Base-by-base conservation (phyloP, 1,140 invertebrate species). In the Acromyrmex echinatior region DNA sequence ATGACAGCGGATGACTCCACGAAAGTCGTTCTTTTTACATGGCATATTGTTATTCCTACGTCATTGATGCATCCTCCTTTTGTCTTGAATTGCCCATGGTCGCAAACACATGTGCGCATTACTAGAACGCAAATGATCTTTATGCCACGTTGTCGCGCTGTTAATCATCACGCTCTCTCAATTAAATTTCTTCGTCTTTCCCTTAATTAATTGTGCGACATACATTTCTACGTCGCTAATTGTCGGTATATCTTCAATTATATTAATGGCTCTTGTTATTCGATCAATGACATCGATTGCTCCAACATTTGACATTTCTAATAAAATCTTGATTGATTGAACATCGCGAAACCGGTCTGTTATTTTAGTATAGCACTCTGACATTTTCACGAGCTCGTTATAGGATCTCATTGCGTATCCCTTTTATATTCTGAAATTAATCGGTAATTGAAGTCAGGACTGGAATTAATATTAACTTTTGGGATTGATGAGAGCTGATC, bases 1-100 rank as follows among this genome's bases (percentile, higher is more conserved):
- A 71, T 12, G 12, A 39, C 31, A 58, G n/a, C 49, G 49, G 31
- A 58, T 35, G 28, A 10, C 63, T 80, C 16, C 63, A 18, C 62
- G 78, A 80, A 53, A 80, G n/a, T 14, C 10, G 2, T 25, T 56
- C 12, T 70, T 70, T 70, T 70, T 80, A 6, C 7, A 28, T 1
- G 16, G 66, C 31, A 71, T 45, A 81, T 80, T 71, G 9, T 81
- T 71, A 56, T 81, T 81, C 60, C 39, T 45, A 14, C 10, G 16
- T 28, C 21, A 16, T 45, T 21, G 53, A 25, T 6, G 65, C 6
- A 49, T 49, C 49, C 49, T 77, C 74, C 56, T 77, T 28, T 16
- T 45, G 6, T 31, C 12, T 16, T 45, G n/a, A 21, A 12, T 31
- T 35, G 5, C 31, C 4, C 31, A 18, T 51, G 25, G 28, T 21